Base-by-base conservation (phyloP, 92 coral and sea anemone genomes). In the Nematostella vectensis region DNA sequence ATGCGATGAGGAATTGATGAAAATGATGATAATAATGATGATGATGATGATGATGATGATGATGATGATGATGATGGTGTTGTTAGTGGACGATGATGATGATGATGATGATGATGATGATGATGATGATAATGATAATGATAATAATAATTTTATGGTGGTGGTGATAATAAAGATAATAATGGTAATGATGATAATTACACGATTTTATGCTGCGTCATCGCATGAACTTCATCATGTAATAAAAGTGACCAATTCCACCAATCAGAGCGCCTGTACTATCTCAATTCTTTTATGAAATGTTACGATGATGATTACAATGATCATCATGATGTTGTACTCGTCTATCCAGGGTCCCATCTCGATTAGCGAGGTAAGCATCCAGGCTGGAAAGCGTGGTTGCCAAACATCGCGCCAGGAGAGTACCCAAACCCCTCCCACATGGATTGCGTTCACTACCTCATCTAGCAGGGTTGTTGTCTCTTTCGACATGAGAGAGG, bases 291-390 rank as follows among this genome's bases (percentile, higher is more conserved):
- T n/a, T n/a, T n/a, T n/a, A n/a, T n/a, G n/a, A n/a, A n/a, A n/a
- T n/a, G n/a, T n/a, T n/a, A n/a, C 40, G 6, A 15, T 33, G 40
- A 6, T 15, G 40, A 33, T 33, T 33, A 33, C 40, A 6, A 33
- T 33, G 6, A 33, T 33, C 6, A 33, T n/a, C n/a, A 33, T 33
- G 15, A 33, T 6, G 8, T 33, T 33, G 40, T 33, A 33, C 19
- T 1, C n/a, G n/a, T n/a, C 12, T 43, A 12, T 39, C 16, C 17
- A 73, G 79, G 79, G 79, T 24, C 54, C 79, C 16, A 57, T 33
- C 29, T 68, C 67, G 20, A 54, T 50, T 16, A 42, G 47, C 0
- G 81, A 74, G 18, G 25, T 57, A 3, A 52, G 53, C 21, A 49
- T 74, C 2, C 68, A 27, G 0, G 62, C 63, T 0, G 65, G 81